A percentile compares a stretch with the other conserved stretches of the same genome.
phyloP scores from a whole-genome alignment of 2,113 vertebrate species.

The Heterocephalus glaber region DNA sequence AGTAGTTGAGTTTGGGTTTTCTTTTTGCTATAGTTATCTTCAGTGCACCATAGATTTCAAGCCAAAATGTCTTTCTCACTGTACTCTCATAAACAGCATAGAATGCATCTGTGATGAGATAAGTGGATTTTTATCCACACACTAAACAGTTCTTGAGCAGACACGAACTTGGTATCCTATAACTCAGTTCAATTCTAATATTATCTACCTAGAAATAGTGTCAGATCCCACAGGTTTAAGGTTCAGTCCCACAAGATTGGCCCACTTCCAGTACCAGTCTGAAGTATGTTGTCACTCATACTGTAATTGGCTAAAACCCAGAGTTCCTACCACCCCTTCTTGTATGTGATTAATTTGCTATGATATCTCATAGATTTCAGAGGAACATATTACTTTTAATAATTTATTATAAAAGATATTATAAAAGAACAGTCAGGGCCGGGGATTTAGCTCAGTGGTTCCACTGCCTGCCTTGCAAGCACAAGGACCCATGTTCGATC shows the following conservation, averaged over 20 bases:
- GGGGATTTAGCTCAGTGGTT: too few species aligned
- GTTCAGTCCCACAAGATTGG: not conserved
- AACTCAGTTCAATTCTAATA: not conserved
- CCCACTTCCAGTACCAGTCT: too few species aligned
- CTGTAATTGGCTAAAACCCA: too few species aligned
- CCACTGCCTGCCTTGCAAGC: too few species aligned
- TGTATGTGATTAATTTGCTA: too few species aligned
- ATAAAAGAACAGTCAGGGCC: too few species aligned
- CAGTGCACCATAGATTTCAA: not conserved
- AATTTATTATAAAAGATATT: too few species aligned
- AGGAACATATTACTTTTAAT: too few species aligned
- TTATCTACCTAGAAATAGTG: not conserved
- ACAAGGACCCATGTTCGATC: too few species aligned
- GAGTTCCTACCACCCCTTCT: too few species aligned
- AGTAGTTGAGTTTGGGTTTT: not conserved
- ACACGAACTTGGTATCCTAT: not conserved
- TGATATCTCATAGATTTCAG: too few species aligned
- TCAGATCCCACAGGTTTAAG: not conserved
- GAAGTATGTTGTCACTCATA: too few species aligned
- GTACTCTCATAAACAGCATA: not conserved
- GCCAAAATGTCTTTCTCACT: not conserved
- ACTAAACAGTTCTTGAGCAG: not conserved
- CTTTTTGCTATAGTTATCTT: not conserved
- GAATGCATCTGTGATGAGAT: not conserved
- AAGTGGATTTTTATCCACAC: not conserved